Evolutionary conservation across 1,140 invertebrate genomes (phyloP), one percentile per base, ranked within the genome.

Genomic region (Bombus pascuorum): DNA sequence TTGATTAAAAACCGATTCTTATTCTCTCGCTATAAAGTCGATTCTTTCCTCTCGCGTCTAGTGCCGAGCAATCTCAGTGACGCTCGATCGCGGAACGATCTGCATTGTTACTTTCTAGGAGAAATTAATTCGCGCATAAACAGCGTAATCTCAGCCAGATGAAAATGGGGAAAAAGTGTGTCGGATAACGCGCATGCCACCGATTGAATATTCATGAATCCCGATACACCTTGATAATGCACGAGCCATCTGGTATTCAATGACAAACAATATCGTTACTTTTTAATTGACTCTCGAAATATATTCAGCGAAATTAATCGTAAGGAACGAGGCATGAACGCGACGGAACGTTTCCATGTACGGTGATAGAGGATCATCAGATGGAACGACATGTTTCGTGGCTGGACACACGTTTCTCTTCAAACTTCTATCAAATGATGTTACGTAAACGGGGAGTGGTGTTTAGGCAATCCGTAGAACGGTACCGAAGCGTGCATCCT

Each of bases 401-500:
- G 71, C 44, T 25, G n/a, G 32, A 32, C 47, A n/a, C 57, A 70
- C 89, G 88, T 81, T 87, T 83, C 79, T 83, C 72, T 25, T 89
- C 25, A 71, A 76, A 73, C 80, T 59, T 89, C 62, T 74, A 72
- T 90, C 83, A 81, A 81, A 88, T 66, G 75, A 15, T 57, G 77
- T 90, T 90, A 90, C 89, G 89, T 90, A 90, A 90, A 90, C 39
- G 18, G 57, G 57, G 77, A 86, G 83, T 81, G 81, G 88, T 85
- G 89, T 90, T 90, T 90, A 85, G 86, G 86, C 86, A 90, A 90
- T 72, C 80, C 65, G 86, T 65, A 76, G 83, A 86, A 85, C 66
- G 88, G 89, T 90, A 90, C 68, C 89, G 86, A 88, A 90, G 68
- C 89, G 89, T 90, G 86, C 86, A 90, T 90, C 89, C 86, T 90